A percentile compares a stretch with the other conserved stretches of the same genome.
Evolutionary conservation across 2,113 vertebrate species (phyloP).

Genomic region (Syrmaticus mikado): DNA sequence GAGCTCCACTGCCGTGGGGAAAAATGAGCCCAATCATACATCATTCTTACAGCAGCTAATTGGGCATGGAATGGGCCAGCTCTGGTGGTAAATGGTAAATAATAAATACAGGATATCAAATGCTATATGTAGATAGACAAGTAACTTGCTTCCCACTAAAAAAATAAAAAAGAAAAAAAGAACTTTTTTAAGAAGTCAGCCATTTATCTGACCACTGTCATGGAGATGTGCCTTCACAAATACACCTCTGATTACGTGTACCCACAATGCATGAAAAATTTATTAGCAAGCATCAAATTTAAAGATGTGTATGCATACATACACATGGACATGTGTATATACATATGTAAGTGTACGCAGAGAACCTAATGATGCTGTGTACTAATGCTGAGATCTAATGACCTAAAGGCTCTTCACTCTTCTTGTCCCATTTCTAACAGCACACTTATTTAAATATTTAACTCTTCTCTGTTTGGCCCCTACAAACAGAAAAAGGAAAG

Average conservation of each 20-base stretch:
- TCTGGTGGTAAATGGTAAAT: constrained; percentile 75
- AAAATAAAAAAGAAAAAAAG: background rate
- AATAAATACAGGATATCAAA: constrained; percentile 81
- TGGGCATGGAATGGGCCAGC: background rate
- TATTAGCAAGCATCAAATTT: constrained; percentile 63
- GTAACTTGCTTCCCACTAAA: constrained; percentile 51
- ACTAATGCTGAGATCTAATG: background rate
- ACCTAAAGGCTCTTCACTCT: background rate
- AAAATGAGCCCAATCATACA: background rate
- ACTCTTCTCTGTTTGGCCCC: background rate
- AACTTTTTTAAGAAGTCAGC: background rate
- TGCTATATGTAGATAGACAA: constrained; percentile 77
- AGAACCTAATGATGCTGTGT: constrained; percentile 43
- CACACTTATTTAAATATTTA: background rate
- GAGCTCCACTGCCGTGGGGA: background rate
- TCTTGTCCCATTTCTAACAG: background rate
- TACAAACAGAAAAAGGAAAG: constrained; percentile 5
- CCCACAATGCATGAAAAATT: constrained; percentile 73
- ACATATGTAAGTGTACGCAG: background rate
- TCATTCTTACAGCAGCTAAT: constrained; percentile 12
- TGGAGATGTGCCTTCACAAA: constrained; percentile 29
- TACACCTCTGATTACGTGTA: constrained; percentile 68
- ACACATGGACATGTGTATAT: background rate
- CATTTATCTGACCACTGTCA: constrained; percentile 15
- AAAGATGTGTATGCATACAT: background rate